Percentiles rank a stretch among this genome's conserved stretches.
Conservation (phyloP, 2,888 invertebrate genomes). For the Cephus sareptanus region DNA sequence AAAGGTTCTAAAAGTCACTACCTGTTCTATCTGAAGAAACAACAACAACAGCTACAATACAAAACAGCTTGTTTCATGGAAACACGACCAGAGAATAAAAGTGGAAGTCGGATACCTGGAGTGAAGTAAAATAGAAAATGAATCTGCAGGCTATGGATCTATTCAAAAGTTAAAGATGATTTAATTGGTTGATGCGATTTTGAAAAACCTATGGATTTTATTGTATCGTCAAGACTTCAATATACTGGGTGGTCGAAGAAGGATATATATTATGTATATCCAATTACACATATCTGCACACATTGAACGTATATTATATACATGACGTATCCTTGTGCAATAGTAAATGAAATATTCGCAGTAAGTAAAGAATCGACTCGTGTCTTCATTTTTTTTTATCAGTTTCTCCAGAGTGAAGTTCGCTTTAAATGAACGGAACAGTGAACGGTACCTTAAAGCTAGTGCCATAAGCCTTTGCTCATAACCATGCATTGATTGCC, state of each 20-base stretch:
- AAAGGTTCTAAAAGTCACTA: not conserved
- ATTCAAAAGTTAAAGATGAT: not conserved
- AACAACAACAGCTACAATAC: not conserved
- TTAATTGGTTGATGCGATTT: not conserved
- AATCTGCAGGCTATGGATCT: not conserved
- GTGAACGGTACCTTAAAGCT: not conserved
- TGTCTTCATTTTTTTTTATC: not conserved
- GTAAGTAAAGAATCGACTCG: not conserved
- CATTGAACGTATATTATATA: not conserved
- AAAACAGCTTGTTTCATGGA: not conserved
- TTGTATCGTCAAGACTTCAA: not conserved
- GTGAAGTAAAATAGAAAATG: not conserved
- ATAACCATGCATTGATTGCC: slow-evolving; percentile 49
- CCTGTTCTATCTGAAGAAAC: not conserved
- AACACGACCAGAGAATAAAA: not conserved
- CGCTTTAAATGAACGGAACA: slow-evolving; percentile 1
- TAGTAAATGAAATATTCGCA: not conserved
- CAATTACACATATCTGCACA: not conserved
- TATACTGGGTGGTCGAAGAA: not conserved
- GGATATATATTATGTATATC: not conserved
- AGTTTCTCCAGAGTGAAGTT: not conserved
- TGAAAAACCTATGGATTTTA: not conserved
- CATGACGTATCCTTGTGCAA: not conserved
- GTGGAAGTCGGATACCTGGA: not conserved
- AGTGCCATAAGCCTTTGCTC: slow-evolving; percentile 16